Percentiles rank a stretch among this genome's conserved stretches.
phyloP scores from a whole-genome alignment of 2,797 vertebrate species.

The Nyctalus aviator region DNA sequence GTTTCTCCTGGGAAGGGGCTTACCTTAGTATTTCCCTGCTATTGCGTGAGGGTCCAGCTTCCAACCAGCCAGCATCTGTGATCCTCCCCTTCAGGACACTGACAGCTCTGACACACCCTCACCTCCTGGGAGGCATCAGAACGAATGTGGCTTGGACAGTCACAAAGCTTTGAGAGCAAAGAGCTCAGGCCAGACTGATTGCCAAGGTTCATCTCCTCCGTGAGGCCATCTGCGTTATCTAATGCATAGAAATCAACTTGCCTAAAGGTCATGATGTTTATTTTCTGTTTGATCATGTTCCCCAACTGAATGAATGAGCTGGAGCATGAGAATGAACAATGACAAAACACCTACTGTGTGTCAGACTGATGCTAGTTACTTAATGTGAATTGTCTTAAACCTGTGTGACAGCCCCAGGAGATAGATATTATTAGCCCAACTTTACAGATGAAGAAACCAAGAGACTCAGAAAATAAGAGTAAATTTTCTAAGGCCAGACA shows the following conservation, averaged over 20 bases:
- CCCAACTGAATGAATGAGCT: background rate
- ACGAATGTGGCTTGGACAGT: background rate
- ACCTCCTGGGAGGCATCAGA: background rate
- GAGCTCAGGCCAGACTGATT: background rate
- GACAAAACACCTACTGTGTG: background rate
- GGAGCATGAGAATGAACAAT: background rate
- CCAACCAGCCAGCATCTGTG: background rate
- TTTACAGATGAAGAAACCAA: background rate
- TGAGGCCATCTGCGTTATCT: background rate
- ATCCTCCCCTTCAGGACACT: background rate
- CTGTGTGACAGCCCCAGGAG: background rate
- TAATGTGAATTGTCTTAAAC: background rate
- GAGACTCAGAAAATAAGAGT: background rate
- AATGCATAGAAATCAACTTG: background rate
- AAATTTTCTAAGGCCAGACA: background rate
- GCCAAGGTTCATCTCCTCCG: background rate
- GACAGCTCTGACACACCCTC: background rate
- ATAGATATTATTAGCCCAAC: background rate
- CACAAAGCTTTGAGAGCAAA: background rate
- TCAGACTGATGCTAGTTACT: background rate
- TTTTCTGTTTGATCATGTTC: background rate
- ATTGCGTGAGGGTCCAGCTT: background rate
- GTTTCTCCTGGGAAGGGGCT: background rate
- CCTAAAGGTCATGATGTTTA: background rate
- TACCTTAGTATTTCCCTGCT: background rate